phyloP scores from a whole-genome alignment of 2,888 invertebrate species.

The Morpho deidamia region DNA sequence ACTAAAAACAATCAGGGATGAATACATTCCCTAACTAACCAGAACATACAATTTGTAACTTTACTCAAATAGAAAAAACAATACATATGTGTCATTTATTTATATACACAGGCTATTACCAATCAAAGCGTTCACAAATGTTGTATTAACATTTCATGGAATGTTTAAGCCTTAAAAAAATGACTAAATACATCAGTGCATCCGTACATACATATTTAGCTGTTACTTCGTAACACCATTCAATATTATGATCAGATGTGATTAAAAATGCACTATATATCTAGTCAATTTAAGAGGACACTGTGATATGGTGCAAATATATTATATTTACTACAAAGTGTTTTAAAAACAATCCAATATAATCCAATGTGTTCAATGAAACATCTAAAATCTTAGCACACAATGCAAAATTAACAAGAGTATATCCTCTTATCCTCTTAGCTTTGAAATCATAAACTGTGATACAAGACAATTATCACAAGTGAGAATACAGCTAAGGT shows the following conservation, averaged over 20 bases:
- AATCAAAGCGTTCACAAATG: slow-evolving; percentile 56
- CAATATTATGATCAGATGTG: slow-evolving; percentile 3
- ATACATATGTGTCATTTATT: slow-evolving; percentile 22
- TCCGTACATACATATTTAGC: slow-evolving; percentile 17
- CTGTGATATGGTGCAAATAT: slow-evolving; percentile 45
- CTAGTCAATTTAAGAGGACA: slow-evolving; percentile 56
- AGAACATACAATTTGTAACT: not conserved
- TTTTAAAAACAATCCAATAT: slow-evolving; percentile 66
- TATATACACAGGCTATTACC: slow-evolving; percentile 43
- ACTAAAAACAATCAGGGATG: not conserved
- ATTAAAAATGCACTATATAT: slow-evolving; percentile 41
- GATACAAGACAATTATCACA: too few relatives aligned
- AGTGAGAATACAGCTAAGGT: too few relatives aligned
- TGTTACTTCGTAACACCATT: slow-evolving; percentile 12
- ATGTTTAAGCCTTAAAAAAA: slow-evolving; percentile 67
- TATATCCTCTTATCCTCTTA: too few relatives aligned
- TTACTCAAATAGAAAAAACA: slow-evolving; percentile 15
- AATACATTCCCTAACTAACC: not conserved
- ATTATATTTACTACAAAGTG: slow-evolving; percentile 50
- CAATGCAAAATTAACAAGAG: slow-evolving; percentile 28
- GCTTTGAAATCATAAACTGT: too few relatives aligned
- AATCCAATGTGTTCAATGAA: slow-evolving; percentile 44
- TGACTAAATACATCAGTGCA: slow-evolving; percentile 56
- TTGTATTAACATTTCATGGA: slow-evolving; percentile 66
- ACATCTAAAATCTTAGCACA: slow-evolving; percentile 56